These are phyloP conservation scores for Callyntrura sp. DNA, from an alignment of 2,888 invertebrate genomes.

Conservation along the genomic window DNA sequence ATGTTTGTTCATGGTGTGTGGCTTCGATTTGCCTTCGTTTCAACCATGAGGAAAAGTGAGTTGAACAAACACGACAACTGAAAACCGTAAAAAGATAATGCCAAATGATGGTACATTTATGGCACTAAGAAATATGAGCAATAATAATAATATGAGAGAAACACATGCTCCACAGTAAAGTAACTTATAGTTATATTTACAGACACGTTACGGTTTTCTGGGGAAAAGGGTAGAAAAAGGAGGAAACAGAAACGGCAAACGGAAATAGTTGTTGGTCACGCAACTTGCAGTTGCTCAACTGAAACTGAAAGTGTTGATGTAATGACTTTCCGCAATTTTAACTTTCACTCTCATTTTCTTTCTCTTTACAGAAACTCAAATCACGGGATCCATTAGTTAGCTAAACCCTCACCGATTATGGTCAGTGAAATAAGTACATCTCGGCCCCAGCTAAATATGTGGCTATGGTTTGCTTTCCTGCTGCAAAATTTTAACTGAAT, in stretches of 20 bases:
- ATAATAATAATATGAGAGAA: background rate
- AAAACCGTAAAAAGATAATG: background rate
- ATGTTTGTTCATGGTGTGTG: background rate
- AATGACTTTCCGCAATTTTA: conserved; percentile 62
- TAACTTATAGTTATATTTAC: background rate
- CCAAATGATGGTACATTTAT: conserved; percentile 6
- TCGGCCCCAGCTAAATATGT: background rate
- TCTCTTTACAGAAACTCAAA: background rate
- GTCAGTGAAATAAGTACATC: background rate
- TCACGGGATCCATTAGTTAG: background rate
- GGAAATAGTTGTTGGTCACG: conserved; percentile 73
- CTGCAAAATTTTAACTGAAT: too few relatives aligned
- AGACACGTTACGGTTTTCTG: background rate
- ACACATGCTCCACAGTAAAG: background rate
- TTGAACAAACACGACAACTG: background rate
- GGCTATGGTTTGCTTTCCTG: background rate
- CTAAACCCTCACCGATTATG: background rate
- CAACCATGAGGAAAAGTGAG: background rate
- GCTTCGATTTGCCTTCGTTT: background rate
- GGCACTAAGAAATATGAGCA: background rate
- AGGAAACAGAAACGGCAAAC: conserved; percentile 51
- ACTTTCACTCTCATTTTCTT: conserved; percentile 1
- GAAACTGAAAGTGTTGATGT: conserved; percentile 59
- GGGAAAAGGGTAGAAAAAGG: conserved; percentile 33
- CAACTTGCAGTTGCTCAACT: conserved; percentile 31